phyloP scores from a whole-genome alignment of 2,888 invertebrate genomes.

The Drosophila fungiperda region DNA sequence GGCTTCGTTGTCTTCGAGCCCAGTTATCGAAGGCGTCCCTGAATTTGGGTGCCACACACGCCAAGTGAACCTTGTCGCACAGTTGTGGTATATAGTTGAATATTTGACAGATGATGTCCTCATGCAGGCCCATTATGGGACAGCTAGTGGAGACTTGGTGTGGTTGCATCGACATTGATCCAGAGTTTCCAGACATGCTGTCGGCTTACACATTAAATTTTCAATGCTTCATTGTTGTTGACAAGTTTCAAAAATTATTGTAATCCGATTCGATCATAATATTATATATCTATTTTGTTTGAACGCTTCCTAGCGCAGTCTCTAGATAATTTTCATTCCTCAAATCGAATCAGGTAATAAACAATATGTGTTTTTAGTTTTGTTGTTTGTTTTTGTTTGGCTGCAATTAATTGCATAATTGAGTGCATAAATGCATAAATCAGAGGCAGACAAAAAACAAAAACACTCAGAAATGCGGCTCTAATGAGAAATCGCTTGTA shows the following conservation, averaged over 20 bases:
- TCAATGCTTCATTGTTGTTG: slow-evolving; percentile 28
- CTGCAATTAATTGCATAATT: slow-evolving; percentile 77
- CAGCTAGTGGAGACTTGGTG: slow-evolving; percentile 1
- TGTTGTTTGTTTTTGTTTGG: slow-evolving; percentile 60
- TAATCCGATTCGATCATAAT: neutral
- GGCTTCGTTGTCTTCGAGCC: slow-evolving; percentile 37
- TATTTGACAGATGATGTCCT: slow-evolving; percentile 56
- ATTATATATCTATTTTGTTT: neutral
- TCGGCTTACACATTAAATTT: slow-evolving; percentile 49
- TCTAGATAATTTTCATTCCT: slow-evolving; percentile 70
- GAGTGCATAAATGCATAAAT: slow-evolving; percentile 74
- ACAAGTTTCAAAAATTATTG: slow-evolving; percentile 20
- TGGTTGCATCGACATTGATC: neutral
- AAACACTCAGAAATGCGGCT: slow-evolving; percentile 34
- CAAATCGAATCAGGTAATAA: slow-evolving; percentile 36
- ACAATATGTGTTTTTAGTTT: slow-evolving; percentile 30
- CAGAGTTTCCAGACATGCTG: slow-evolving; percentile 34
- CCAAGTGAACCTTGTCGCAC: slow-evolving; percentile 58
- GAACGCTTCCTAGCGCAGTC: slow-evolving; percentile 51
- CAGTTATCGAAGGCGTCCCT: slow-evolving; percentile 49
- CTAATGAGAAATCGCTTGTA: slow-evolving; percentile 19
- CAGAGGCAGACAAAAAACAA: slow-evolving; percentile 28
- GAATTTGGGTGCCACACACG: slow-evolving; percentile 53
- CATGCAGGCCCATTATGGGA: slow-evolving; percentile 48
- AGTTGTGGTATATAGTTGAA: slow-evolving; percentile 51